A percentile compares a stretch with the other conserved stretches of the same genome.
phyloP scores from a whole-genome alignment of 1,140 invertebrate species.

The Achatina immaculata region DNA sequence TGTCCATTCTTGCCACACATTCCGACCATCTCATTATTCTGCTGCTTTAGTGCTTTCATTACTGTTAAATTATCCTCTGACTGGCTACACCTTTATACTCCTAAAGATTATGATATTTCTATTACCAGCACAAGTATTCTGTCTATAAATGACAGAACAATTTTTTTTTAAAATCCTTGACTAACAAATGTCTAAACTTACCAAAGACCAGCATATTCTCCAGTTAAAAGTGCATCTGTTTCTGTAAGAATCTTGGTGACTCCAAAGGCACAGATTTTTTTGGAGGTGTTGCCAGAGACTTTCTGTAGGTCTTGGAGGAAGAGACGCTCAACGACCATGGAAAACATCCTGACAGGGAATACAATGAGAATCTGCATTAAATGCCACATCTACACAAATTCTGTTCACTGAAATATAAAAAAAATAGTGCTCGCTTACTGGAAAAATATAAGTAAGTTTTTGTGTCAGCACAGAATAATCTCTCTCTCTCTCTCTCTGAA shows the following conservation, averaged over 20 bases:
- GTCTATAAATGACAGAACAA: too few species aligned
- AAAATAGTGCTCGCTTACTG: not conserved
- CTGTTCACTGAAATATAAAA: not conserved
- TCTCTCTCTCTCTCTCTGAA: too few species aligned
- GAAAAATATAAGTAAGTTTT: not conserved
- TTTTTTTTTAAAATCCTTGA: too few species aligned
- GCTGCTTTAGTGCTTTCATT: too few species aligned
- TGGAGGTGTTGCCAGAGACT: constrained; percentile 83
- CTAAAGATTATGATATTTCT: too few species aligned
- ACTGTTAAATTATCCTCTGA: too few species aligned
- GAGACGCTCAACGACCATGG: constrained; percentile 91
- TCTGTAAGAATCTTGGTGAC: constrained; percentile 88
- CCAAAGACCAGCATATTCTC: constrained; percentile 80
- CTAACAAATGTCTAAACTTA: constrained; percentile 62
- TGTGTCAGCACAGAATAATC: not conserved
- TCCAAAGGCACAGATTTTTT: constrained; percentile 91
- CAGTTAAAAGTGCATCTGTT: constrained; percentile 76
- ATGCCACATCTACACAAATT: not conserved
- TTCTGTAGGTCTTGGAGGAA: constrained; percentile 89
- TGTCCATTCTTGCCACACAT: too few species aligned
- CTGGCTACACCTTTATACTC: too few species aligned
- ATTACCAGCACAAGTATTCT: too few species aligned
- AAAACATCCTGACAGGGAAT: constrained; percentile 89
- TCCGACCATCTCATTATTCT: too few species aligned
- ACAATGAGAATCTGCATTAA: constrained; percentile 43